Evolutionary conservation across 2,888 invertebrate genomes (phyloP).

Genomic region (Cotesia congregata): DNA sequence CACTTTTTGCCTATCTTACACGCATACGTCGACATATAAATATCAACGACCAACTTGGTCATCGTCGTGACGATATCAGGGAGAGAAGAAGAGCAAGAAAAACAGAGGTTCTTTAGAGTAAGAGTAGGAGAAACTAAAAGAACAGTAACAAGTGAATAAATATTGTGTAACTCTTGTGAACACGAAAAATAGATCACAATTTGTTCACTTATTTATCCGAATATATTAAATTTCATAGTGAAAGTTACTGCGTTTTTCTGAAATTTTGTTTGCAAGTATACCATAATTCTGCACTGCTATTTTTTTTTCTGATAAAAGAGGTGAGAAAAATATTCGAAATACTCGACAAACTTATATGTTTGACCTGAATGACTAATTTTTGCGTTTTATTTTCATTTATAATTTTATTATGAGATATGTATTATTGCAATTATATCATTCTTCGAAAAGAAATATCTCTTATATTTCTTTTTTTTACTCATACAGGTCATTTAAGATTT

Average conservation of each 20-base stretch:
- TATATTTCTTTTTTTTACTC: too few relatives aligned
- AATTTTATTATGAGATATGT: too few relatives aligned
- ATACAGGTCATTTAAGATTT: too few relatives aligned
- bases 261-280: not conserved
- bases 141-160: conserved; percentile 29
- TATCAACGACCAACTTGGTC: not conserved
- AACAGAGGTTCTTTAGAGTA: conserved; percentile 20
- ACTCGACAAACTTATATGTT: too few relatives aligned
- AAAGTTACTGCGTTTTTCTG: not conserved
- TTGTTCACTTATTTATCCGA: conserved; percentile 14
- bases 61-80: conserved; percentile 7
- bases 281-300: too few relatives aligned
- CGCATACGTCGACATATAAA: conserved; percentile 13
- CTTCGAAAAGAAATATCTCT: too few relatives aligned
- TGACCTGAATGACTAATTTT: too few relatives aligned
- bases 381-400: too few relatives aligned
- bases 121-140: conserved; percentile 31
- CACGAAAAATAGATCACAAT: conserved; percentile 7
- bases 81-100: conserved; percentile 14
- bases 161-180: conserved; percentile 34
- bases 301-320: not conserved
- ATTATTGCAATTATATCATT: too few relatives aligned
- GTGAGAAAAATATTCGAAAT: not conserved
- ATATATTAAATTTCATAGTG: conserved; percentile 12
- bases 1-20: conserved; percentile 4